Base-by-base conservation (phyloP, 2,888 invertebrate genomes). In the Drosophila barbarae region DNA sequence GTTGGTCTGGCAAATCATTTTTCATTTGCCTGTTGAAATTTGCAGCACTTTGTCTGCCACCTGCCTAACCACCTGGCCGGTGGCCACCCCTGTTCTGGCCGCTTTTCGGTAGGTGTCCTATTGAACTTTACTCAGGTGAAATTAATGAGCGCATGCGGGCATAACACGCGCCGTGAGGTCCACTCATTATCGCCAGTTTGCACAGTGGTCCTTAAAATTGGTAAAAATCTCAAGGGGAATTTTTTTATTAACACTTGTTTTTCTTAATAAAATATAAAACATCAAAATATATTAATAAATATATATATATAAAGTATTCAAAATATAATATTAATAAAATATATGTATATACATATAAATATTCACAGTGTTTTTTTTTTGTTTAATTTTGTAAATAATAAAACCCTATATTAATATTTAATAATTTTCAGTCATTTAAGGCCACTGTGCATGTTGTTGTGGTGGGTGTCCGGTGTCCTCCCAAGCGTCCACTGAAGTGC, bases 61-160 rank as follows among this genome's bases (percentile, higher is more conserved):
- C 65, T 42, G 46, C 32, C 38, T n/a, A 35, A 32, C 28, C 18
- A 18, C 44, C 44, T 46, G 46, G 18, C 30, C 46, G 30, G 30
- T 30, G 34, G 18, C 30, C 30, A 18, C 18, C 46, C 30, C 18
- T 8, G 2, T 13, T 12, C 46, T 30, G 30, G 18, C 46, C 46
- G 13, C 46, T 18, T 46, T 46, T 46, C 46, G 10, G 15, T 7
- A n/a, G 44, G 53, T 23, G 23, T 56, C 70, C 75, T 76, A 84
- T 84, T 84, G 78, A 84, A 81, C 79, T 84, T 73, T 79, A 79
- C 53, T 84, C 69, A 84, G 70, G 82, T 66, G 78, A 84, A 79
- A 79, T 84, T 79, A 79, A 79, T 79, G 84, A 79, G 84, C 84
- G 78, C 76, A 77, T 75, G 75, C 65, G 73, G 69, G 64, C 73